Evolutionary conservation across 2,113 vertebrate species (phyloP), one percentile per base, ranked within the genome.

Genomic region (Eulemur macaco): DNA sequence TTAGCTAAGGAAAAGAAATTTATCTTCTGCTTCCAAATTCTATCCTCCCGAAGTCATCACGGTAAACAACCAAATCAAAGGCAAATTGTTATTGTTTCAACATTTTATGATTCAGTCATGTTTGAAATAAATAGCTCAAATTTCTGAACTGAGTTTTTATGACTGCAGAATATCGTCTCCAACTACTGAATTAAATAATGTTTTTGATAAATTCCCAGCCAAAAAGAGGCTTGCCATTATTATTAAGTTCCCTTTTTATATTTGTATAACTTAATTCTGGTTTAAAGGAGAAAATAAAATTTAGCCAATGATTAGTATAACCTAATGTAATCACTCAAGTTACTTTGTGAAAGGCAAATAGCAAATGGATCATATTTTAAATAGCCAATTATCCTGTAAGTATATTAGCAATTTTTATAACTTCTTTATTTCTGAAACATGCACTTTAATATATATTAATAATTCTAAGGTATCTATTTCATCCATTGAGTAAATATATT

Each of bases 401-500:
- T 91, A 86, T 76, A 98, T 89, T 77, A 91, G 74, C 23, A 91
- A 93, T 86, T 96, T 97, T 97, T 54, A 91, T 56, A 89, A 71
- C 31, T 54, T 94, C 95, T 97, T 97, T 89, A 78, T 97, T 86
- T 27, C 21, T 86, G 34, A 95, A 92, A 77, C 56, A 39, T 74
- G 47, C 29, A 78, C 78, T 96, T 96, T 97, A 95, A 96, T 95
- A 95, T 20, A 7, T 90, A 94, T 94, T 97, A 96, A 96, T 63
- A 34, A 94, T 60, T 98, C 95, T 96, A 95, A 86, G 96, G 95
- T 96, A 98, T 92, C 78, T 78, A 95, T 97, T 97, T 86, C 0
- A 97, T 92, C 95, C 96, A 97, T 96, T 84, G 97, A 91, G 91
- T 91, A 97, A 98, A 96, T 97, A 78, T 63, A 94, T 87, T 97